phyloP scores from a whole-genome alignment of 1,140 invertebrate species.

The Drosophila pruinosa region DNA sequence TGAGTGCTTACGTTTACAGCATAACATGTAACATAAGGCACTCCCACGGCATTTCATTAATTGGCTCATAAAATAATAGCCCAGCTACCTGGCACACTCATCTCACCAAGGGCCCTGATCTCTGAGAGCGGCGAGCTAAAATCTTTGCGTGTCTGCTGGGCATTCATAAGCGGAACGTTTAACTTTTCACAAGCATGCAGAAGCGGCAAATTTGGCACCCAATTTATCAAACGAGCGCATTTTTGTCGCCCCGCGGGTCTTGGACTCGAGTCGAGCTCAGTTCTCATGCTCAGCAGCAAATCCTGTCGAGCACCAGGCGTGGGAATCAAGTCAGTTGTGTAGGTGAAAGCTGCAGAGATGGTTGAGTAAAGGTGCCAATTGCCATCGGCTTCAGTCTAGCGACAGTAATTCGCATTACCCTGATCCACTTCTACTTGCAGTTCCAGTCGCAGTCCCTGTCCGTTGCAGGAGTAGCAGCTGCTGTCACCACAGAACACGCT shows the following conservation, averaged over 20 bases:
- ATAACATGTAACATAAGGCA: conserved; percentile 27
- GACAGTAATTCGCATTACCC: conserved; percentile 70
- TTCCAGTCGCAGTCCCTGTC: neutral
- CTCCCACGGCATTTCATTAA: conserved; percentile 73
- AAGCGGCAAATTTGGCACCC: conserved; percentile 66
- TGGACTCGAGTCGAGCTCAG: neutral
- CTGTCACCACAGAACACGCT: conserved; percentile 48
- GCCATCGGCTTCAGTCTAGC: conserved; percentile 59
- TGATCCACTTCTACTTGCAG: neutral
- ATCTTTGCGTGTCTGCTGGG: conserved; percentile 57
- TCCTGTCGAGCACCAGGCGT: conserved; percentile 50
- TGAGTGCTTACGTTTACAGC: conserved; percentile 14
- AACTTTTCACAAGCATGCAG: conserved; percentile 67
- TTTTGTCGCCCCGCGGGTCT: conserved; percentile 58
- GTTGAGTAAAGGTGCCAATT: conserved; percentile 28
- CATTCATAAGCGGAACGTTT: conserved; percentile 67
- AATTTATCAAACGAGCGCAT: conserved; percentile 69
- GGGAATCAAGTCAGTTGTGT: conserved; percentile 62
- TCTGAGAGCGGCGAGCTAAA: neutral
- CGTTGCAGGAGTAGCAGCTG: conserved; percentile 49
- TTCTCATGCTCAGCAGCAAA: conserved; percentile 3
- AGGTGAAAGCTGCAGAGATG: conserved; percentile 7
- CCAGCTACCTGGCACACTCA: neutral
- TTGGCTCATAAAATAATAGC: conserved; percentile 72
- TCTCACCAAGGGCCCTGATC: too few species aligned